Percentiles rank a stretch among this genome's conserved stretches.
Evolutionary conservation across 2,113 vertebrate species (phyloP).

Genomic region (Corydoras sp.): DNA sequence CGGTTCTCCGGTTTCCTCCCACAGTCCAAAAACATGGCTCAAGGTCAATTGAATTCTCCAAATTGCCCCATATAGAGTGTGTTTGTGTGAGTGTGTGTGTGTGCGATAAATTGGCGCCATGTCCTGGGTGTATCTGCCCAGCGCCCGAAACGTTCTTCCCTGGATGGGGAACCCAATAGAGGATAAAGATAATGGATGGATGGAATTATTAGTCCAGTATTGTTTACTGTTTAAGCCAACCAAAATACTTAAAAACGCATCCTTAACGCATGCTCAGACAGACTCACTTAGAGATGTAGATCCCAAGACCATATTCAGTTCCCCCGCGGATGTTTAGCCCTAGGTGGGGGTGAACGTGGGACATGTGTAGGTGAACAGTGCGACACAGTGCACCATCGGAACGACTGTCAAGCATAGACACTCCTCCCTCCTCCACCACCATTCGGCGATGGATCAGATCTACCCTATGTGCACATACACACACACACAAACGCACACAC

Average conservation of each 20-base stretch:
- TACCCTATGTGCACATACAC: conserved; percentile 69
- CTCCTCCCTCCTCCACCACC: conserved; percentile 80
- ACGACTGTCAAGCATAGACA: conserved; percentile 63
- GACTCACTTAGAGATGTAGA: conserved; percentile 91
- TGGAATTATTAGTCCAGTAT: too few relatives aligned
- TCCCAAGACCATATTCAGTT: conserved; percentile 91
- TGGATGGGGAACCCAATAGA: too few relatives aligned
- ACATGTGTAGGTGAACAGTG: conserved; percentile 88
- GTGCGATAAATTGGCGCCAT: too few relatives aligned
- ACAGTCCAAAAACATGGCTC: too few relatives aligned
- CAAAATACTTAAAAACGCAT: neutral
- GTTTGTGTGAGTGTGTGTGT: too few relatives aligned
- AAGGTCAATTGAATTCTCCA: too few relatives aligned
- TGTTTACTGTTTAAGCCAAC: too few relatives aligned
- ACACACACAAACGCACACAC: conserved; percentile 20
- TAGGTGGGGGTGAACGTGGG: conserved; percentile 85
- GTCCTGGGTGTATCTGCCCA: too few relatives aligned
- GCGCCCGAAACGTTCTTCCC: too few relatives aligned
- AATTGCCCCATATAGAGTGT: too few relatives aligned
- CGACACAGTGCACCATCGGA: conserved; percentile 73
- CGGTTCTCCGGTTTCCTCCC: too few relatives aligned
- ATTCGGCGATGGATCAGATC: conserved; percentile 86
- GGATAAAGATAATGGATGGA: too few relatives aligned
- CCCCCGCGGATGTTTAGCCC: conserved; percentile 97
- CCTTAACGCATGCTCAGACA: neutral